phyloP scores from a whole-genome alignment of 64 coral and sea anemone genomes.

The Montipora foliosa region DNA sequence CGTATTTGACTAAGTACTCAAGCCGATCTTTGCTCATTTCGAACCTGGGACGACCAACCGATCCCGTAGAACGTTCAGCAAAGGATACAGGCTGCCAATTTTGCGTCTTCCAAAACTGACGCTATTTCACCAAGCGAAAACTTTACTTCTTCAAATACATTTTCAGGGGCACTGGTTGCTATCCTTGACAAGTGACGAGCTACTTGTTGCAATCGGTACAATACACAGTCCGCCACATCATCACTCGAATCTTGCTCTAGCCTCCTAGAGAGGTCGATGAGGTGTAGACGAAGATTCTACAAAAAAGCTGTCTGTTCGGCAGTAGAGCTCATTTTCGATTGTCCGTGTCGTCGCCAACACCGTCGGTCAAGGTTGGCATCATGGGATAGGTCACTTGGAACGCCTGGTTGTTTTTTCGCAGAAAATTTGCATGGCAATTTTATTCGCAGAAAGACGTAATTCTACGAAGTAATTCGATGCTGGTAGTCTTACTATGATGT shows the following conservation, averaged over 20 bases:
- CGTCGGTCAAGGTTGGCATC: background rate
- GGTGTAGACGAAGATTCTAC: slow-evolving; percentile 18
- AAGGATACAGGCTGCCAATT: background rate
- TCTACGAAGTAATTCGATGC: too few relatives aligned
- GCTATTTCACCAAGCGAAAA: background rate
- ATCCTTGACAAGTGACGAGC: slow-evolving; percentile 29
- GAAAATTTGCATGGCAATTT: too few relatives aligned
- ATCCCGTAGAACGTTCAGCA: background rate
- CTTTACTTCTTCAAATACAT: slow-evolving; percentile 1
- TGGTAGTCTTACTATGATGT: too few relatives aligned
- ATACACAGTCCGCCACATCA: background rate
- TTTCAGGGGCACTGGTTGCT: background rate
- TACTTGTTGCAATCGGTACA: slow-evolving; percentile 27
- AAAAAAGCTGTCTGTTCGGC: background rate
- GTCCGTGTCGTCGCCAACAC: background rate
- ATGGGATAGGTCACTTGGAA: background rate
- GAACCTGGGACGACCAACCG: background rate
- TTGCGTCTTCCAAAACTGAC: background rate
- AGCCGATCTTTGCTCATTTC: slow-evolving; percentile 3
- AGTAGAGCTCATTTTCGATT: background rate
- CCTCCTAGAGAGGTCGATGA: slow-evolving; percentile 29
- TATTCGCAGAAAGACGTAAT: too few relatives aligned
- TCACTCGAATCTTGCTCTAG: slow-evolving; percentile 30
- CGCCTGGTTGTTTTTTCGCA: slow-evolving; percentile 3
- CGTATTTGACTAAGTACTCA: background rate